A percentile compares a stretch with the other conserved stretches of the same genome.
Conservation (phyloP, 2,888 invertebrate genomes). For the Tetranychus piercei region DNA sequence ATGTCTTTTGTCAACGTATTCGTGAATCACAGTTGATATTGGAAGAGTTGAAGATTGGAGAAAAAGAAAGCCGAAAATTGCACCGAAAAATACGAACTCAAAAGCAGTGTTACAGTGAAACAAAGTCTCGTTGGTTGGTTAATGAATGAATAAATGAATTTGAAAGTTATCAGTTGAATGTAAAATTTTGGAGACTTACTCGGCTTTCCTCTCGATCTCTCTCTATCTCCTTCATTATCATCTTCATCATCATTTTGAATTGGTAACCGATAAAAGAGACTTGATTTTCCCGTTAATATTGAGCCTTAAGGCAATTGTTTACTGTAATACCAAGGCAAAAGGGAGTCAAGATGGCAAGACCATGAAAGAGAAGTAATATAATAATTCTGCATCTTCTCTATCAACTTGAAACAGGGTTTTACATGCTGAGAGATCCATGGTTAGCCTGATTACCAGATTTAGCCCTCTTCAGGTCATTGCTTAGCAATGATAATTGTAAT, state of each 20-base stretch:
- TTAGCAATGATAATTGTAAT: not conserved
- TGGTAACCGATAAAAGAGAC: slow-evolving; percentile 1
- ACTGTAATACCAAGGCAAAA: not conserved
- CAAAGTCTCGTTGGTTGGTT: not conserved
- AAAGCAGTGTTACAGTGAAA: no score
- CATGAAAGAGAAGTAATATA: not conserved
- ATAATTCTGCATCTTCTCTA: not conserved
- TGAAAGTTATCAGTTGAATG: not conserved
- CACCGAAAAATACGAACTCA: no score
- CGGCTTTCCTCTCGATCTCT: not conserved
- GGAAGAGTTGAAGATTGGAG: not conserved
- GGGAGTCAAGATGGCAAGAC: not conserved
- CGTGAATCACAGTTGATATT: not conserved
- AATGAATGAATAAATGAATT: not conserved
- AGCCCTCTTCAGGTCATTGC: not conserved
- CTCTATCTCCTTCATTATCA: not conserved
- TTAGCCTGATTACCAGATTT: not conserved
- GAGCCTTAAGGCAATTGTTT: not conserved
- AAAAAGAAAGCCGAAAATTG: not conserved
- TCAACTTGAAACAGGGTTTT: not conserved
- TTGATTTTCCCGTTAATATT: not conserved
- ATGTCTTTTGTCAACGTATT: not conserved
- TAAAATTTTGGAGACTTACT: slow-evolving; percentile 1
- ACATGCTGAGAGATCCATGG: not conserved
- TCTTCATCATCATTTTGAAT: not conserved